Evolutionary conservation across 2,888 invertebrate genomes (phyloP), one percentile per base, ranked within the genome.

Genomic region (Punctoribates punctum): DNA sequence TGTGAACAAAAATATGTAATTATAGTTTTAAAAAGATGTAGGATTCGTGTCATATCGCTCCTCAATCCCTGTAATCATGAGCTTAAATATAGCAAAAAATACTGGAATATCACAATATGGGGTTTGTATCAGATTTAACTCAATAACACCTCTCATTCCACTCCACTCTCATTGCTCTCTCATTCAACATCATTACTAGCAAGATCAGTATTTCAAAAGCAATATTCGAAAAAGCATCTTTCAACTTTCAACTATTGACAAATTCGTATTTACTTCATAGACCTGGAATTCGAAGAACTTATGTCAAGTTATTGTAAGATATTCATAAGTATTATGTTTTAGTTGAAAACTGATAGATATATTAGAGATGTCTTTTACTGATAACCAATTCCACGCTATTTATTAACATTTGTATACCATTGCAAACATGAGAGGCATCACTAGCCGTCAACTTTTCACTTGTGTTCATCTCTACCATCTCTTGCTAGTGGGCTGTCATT

Each of bases 1-100:
- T 67, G 67, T 38, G 67, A 67, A 54, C 15, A 62, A 38, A 67
- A 29, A 38, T 67, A 67, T 67, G 67, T 67, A 67, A 67, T 67
- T 67, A 67, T 67, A 67, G 67, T 38, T 38, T 67, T 38, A 34
- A 67, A 67, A 38, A 67, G 34, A 67, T 67, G 67, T 67, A 38
- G 38, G 67, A 67, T 67, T 67, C 67, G 67, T 67, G 67, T 67
- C 67, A 67, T 67, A 67, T 67, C 67, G 67, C 38, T 20, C 60
- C 15, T 38, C 67, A 67, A 67, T 67, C 67, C 67, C 67, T 67
- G 20, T 67, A 67, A 67, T 67, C 67, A 67, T 67, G 38, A 38
- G 67, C 15, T 67, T 67, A 67, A 38, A 11, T 11, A 11, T 25
- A 67, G 20, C 67, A 67, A 67, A 67, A 67, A 67, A 67, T 67